Evolutionary conservation across 1,140 invertebrate species (phyloP), one percentile per base, ranked within the genome.

Genomic region (Acromyrmex charruanus): DNA sequence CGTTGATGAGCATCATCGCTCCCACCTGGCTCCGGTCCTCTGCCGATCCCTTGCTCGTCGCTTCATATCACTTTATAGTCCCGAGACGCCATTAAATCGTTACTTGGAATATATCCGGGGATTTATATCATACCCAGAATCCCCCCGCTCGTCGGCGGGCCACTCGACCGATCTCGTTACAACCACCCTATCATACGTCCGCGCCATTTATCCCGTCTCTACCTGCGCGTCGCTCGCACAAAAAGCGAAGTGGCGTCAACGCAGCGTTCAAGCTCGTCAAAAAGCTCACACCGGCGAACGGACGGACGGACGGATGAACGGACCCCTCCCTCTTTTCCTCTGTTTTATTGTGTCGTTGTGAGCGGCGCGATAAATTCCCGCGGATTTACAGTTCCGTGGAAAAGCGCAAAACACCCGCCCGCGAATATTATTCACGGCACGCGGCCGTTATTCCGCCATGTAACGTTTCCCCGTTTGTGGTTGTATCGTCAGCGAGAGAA

Each of bases 341-440:
- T 88, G 86, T 91, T 69, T 91, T 91, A 91, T 91, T 79, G 88
- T 72, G 85, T 89, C 81, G 79, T 77, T 79, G 85, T 49, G 25
- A 69, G 81, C 69, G n/a, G 28, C 25, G 66, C 89, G 89, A 90
- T 91, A 91, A 91, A 91, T 91, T 86, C 63, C 16, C 75, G 71
- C 72, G 66, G 81, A 91, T 91, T 91, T 91, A 87, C 77, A 82
- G 85, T 59, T 14, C 39, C 55, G 21, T 39, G 87, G 71, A 77
- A 84, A 85, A 88, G 68, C 84, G 35, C 49, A 44, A 65, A 49
- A 84, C 85, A 69, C 80, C 59, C 44, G 53, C 12, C 21, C 63
- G 55, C 86, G 58, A 86, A 89, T 90, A 89, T 89, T 90, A 90
- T 89, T 90, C 89, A 89, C 88, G 74, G 86, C 80, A 88, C 89